phyloP scores from a whole-genome alignment of 2,888 invertebrate genomes.

The Pterostichus niger region DNA sequence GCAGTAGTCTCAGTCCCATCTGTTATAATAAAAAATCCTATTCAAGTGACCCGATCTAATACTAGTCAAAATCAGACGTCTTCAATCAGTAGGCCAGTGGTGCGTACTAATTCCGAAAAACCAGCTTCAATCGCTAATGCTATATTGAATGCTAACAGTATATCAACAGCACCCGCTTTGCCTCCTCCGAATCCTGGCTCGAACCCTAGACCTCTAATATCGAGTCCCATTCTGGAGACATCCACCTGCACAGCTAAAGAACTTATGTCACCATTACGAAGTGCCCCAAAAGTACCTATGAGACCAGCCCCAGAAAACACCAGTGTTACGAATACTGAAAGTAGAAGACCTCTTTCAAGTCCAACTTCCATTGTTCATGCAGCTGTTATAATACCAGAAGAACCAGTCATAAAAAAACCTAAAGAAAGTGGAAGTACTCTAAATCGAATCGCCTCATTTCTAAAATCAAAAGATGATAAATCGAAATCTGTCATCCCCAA shows the following conservation, averaged over 20 bases:
- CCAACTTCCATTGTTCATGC: slow-evolving; percentile 72
- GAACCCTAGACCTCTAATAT: slow-evolving; percentile 86
- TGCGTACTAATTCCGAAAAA: slow-evolving; percentile 75
- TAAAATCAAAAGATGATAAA: slow-evolving; percentile 82
- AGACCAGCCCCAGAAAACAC: slow-evolving; percentile 80
- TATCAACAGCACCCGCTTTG: slow-evolving; percentile 78
- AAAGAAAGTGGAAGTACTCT: slow-evolving; percentile 81
- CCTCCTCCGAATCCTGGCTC: slow-evolving; percentile 83
- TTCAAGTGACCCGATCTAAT: slow-evolving; percentile 71
- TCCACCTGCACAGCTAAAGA: slow-evolving; percentile 90
- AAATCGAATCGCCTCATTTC: slow-evolving; percentile 87
- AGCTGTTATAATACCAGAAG: slow-evolving; percentile 73
- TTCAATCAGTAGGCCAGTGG: slow-evolving; percentile 70
- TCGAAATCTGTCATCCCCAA: slow-evolving; percentile 79
- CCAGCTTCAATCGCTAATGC: slow-evolving; percentile 76
- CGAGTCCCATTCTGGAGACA: slow-evolving; percentile 89
- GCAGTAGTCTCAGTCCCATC: slow-evolving; percentile 66
- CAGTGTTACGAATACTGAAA: slow-evolving; percentile 71
- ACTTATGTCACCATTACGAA: slow-evolving; percentile 82
- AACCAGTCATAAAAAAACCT: slow-evolving; percentile 69
- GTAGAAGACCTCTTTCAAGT: slow-evolving; percentile 79
- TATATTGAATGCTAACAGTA: slow-evolving; percentile 77
- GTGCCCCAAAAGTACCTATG: slow-evolving; percentile 81
- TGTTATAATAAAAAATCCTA: slow-evolving; percentile 73
- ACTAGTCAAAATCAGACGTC: slow-evolving; percentile 39